Base-by-base conservation (phyloP, 2,888 invertebrate species). In the Drosophila bunnanda region DNA sequence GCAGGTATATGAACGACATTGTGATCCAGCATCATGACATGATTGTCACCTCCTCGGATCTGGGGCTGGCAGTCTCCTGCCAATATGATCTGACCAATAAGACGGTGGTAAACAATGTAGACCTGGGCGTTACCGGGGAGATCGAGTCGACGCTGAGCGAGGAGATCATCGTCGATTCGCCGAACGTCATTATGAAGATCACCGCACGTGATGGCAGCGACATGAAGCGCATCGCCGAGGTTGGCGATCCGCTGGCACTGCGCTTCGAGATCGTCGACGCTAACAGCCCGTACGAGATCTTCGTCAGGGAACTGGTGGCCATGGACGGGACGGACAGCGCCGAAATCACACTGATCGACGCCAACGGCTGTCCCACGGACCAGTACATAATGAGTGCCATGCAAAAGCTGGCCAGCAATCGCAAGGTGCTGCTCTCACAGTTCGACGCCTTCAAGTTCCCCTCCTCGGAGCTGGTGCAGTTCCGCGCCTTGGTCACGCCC, bases 401-500 rank as follows among this genome's bases (percentile, higher is more conserved):
- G 79, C 96, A 96, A 93, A 97, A 97, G 93, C 96, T 96, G 57
- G 94, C 95, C 58, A 94, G 94, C 88, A 95, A 95, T 80, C 96
- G 96, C 93, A 97, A 97, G 95, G 95, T 96, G 90, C 94, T 98
- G 79, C 93, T 97, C 77, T 97, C 97, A 57, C 96, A 97, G 93
- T 98, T 98, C 93, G 98, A 98, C 92, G 98, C 98, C 53, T 98
- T 98, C 95, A 98, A 98, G 92, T 98, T 98, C 94, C 98, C 98
- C 57, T 97, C 97, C 66, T 97, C 97, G 20, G 98, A 98, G 93
- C 96, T 97, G 70, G 98, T 98, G 25, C 98, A 98, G 92, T 98
- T 98, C 95, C 95, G 97, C 81, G 98, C 98, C 44, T 93, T 98
- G 89, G 97, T 98, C 60, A 98, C 97, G 15, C 98, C 98, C 10